Evolutionary conservation across 2,888 invertebrate genomes (phyloP).

Genomic region (Eupithecia centaureata): DNA sequence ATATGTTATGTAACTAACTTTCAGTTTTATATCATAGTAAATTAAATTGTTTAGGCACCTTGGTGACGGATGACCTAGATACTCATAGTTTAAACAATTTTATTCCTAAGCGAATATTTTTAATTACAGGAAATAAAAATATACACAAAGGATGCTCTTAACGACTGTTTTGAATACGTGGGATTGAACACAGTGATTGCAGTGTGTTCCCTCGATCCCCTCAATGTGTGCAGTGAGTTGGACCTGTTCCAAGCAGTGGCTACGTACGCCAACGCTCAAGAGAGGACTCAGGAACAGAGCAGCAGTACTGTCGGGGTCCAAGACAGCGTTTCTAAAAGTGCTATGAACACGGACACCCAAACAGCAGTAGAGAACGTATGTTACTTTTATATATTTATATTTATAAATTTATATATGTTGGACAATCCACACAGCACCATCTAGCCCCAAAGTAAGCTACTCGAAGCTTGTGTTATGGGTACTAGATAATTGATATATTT

Average conservation of each 20-base stretch:
- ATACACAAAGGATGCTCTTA: slow-evolving; percentile 89
- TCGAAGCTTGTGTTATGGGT: too few species aligned
- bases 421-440: too few species aligned
- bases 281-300: slow-evolving; percentile 61
- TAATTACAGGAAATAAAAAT: slow-evolving; percentile 87
- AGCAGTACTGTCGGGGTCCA: slow-evolving; percentile 56
- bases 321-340: background rate
- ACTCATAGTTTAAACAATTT: too few species aligned
- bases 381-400: too few species aligned
- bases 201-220: slow-evolving; percentile 88
- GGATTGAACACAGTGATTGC: slow-evolving; percentile 89
- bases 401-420: too few species aligned
- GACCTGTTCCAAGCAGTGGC: slow-evolving; percentile 90
- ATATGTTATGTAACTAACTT: too few species aligned
- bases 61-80: too few species aligned
- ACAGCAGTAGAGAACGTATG: slow-evolving; percentile 59
- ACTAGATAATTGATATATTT: too few species aligned
- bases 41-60: too few species aligned
- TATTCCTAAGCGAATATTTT: too few species aligned
- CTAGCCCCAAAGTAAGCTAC: too few species aligned
- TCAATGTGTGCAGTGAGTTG: slow-evolving; percentile 89
- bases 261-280: slow-evolving; percentile 76
- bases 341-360: slow-evolving; percentile 70
- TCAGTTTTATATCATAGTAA: too few species aligned
- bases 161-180: slow-evolving; percentile 90